Conservation (phyloP, 2,888 invertebrate genomes). For the Phortica magna region DNA sequence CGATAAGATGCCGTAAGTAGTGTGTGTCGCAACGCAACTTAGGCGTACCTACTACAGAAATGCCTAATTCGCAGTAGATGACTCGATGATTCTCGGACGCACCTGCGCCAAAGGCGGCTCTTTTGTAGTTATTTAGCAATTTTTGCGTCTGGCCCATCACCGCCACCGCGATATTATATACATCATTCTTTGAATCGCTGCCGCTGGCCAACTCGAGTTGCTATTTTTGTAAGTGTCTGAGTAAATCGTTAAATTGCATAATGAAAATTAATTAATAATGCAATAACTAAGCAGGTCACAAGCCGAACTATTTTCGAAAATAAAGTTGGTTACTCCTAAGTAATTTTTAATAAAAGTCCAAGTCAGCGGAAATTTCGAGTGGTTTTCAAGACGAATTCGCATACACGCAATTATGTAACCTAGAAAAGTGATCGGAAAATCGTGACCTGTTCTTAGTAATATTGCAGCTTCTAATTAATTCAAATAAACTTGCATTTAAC, state of each 20-base stretch:
- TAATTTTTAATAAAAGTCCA: no score
- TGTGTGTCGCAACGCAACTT: no score
- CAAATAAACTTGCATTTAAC: conserved; percentile 36
- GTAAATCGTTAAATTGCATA: conserved; percentile 46
- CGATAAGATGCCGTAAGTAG: no score
- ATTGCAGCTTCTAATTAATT: conserved; percentile 32
- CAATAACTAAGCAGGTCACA: background rate
- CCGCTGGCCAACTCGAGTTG: conserved; percentile 23
- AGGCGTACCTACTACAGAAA: no score
- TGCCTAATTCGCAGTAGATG: no score
- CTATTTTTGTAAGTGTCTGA: conserved; percentile 42
- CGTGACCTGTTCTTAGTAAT: background rate
- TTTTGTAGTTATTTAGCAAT: no score
- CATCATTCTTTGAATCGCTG: conserved; percentile 36
- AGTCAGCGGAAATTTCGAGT: no score
- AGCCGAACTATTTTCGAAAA: background rate
- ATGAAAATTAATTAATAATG: conserved; percentile 21
- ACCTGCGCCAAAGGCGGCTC: no score
- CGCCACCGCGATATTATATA: no score
- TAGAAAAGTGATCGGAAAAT: conserved; percentile 43
- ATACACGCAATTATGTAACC: conserved; percentile 65
- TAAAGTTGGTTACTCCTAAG: background rate
- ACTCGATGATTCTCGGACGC: no score
- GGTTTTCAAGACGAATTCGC: no score
- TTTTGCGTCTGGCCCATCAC: no score